Evolutionary conservation across 2,113 vertebrate genomes (phyloP).

Genomic region (Abramis brama): DNA sequence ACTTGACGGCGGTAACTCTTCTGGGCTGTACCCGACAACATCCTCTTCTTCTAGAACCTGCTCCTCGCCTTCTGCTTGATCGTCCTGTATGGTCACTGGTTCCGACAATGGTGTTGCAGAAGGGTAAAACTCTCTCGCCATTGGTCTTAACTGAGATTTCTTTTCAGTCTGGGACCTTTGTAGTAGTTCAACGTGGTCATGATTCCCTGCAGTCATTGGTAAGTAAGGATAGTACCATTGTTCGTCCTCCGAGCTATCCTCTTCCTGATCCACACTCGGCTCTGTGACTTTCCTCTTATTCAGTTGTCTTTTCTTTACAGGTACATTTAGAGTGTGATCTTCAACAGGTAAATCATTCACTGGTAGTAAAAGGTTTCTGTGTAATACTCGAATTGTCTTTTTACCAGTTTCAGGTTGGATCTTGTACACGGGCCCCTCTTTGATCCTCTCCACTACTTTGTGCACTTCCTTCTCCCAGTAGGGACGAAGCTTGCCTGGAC

Average conservation of each 20-base stretch:
- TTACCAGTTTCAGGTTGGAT: neutral
- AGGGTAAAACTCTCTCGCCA: neutral
- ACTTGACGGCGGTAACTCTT: neutral
- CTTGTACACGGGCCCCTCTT: neutral
- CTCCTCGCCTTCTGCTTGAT: neutral
- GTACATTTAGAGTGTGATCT: neutral
- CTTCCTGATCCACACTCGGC: neutral
- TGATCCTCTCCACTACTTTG: neutral
- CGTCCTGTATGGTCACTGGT: neutral
- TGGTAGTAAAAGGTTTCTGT: slow-evolving; percentile 17
- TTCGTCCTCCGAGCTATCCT: neutral
- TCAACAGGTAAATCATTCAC: neutral
- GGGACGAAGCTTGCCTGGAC: neutral
- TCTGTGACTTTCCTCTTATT: neutral
- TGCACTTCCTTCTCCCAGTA: neutral
- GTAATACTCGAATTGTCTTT: neutral
- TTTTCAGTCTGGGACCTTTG: neutral
- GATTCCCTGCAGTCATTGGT: neutral
- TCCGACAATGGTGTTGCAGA: neutral
- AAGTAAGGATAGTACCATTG: neutral
- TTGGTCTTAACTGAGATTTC: neutral
- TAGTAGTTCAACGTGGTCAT: neutral
- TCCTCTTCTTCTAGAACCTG: neutral
- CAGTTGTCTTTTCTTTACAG: neutral
- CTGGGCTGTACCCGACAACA: neutral